phyloP scores from a whole-genome alignment of 2,113 vertebrate genomes.

The Paradoxurus hermaphroditus region DNA sequence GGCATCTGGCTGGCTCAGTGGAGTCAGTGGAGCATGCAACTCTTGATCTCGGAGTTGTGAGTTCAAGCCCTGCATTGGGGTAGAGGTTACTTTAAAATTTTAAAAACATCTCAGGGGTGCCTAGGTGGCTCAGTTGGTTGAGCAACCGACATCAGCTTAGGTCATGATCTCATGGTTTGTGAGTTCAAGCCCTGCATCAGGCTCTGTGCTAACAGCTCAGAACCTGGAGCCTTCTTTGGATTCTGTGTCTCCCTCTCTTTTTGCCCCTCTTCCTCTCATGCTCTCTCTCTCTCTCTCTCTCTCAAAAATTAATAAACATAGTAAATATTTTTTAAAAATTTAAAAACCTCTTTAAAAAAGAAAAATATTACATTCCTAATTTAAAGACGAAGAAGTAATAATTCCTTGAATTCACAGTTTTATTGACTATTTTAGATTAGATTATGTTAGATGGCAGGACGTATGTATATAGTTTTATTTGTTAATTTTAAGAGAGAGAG shows the following conservation, averaged over 20 bases:
- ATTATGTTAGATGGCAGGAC: background rate
- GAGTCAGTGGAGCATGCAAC: background rate
- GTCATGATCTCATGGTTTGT: too few species aligned
- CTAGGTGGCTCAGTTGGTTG: too few species aligned
- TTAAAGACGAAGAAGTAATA: background rate
- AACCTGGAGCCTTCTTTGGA: too few species aligned
- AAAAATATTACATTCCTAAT: conserved; percentile 7
- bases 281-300: too few species aligned
- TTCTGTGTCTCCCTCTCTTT: too few species aligned
- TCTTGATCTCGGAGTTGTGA: background rate
- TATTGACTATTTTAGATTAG: background rate
- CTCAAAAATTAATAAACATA: background rate
- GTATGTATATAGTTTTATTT: background rate
- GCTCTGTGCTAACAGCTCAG: too few species aligned
- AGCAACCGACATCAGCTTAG: too few species aligned
- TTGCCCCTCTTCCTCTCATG: too few species aligned
- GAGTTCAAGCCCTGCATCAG: too few species aligned
- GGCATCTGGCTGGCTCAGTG: background rate
- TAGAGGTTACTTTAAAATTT: background rate
- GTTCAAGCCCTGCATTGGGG: background rate
- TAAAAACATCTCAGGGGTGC: background rate
- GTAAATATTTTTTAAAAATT: background rate
- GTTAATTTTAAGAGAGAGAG: too few species aligned
- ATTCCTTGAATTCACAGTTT: background rate
- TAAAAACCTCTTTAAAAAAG: background rate